Evolutionary conservation across 2,797 vertebrate genomes (phyloP).

Genomic region (Gouania willdenowi): DNA sequence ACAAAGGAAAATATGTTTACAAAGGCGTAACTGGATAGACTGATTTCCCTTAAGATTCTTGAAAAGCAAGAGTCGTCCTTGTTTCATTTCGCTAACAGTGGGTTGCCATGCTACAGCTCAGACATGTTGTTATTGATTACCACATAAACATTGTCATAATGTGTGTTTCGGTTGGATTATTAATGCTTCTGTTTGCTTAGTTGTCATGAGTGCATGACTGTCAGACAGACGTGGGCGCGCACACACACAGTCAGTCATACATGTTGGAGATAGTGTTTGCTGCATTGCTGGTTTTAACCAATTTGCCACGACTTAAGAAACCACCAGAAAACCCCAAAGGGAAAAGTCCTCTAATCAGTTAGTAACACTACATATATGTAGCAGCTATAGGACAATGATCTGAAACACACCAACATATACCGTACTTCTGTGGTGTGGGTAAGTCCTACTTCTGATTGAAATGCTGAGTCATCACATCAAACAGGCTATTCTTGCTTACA

Average conservation of each 20-base stretch:
- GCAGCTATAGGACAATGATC: too few species aligned
- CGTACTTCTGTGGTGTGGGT: too few species aligned
- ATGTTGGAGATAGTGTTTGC: constrained; percentile 41
- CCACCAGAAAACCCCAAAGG: too few species aligned
- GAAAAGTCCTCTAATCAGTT: too few species aligned
- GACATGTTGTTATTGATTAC: constrained; percentile 34
- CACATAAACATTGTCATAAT: constrained; percentile 27
- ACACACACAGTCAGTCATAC: too few species aligned
- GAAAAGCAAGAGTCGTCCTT: not conserved
- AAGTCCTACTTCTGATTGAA: too few species aligned
- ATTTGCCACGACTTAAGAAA: constrained; percentile 37
- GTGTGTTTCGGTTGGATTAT: constrained; percentile 11
- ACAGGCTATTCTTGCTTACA: too few species aligned
- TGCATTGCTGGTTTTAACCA: constrained; percentile 41
- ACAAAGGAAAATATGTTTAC: constrained; percentile 9
- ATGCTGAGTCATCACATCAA: too few species aligned
- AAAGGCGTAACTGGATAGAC: not conserved
- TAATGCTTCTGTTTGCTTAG: constrained; percentile 47
- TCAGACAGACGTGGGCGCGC: too few species aligned
- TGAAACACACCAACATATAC: too few species aligned
- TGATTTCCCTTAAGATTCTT: constrained; percentile 17
- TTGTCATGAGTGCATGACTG: constrained; percentile 62
- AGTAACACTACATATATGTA: too few species aligned
- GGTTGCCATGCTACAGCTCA: constrained; percentile 54
- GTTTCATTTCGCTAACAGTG: constrained; percentile 35